Conservation (phyloP, 64 coral and sea anemone genomes). For the Orbicella faveolata region DNA sequence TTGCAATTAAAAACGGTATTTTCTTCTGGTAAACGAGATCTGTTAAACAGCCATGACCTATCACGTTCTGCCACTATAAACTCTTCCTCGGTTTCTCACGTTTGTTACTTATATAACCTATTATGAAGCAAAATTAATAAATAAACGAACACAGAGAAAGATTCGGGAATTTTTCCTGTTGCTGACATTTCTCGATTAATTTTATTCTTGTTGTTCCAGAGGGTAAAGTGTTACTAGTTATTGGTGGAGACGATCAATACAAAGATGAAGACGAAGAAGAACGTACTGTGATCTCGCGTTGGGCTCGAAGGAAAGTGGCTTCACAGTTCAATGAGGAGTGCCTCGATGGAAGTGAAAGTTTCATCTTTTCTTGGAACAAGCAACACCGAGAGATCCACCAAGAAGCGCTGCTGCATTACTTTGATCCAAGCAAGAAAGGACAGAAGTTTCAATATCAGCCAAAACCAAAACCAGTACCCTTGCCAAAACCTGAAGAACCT, state of each 20-base stretch:
- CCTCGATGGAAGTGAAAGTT: slow-evolving; percentile 48
- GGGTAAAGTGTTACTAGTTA: slow-evolving; percentile 64
- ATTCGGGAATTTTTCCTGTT: neutral
- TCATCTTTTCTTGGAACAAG: slow-evolving; percentile 75
- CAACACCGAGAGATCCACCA: slow-evolving; percentile 66
- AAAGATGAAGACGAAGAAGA: slow-evolving; percentile 50
- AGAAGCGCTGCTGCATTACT: slow-evolving; percentile 53
- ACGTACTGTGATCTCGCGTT: slow-evolving; percentile 48
- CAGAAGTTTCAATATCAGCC: slow-evolving; percentile 46
- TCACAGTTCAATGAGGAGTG: slow-evolving; percentile 58
- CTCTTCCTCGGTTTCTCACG: too few species aligned
- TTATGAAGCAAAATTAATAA: too few species aligned
- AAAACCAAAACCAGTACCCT: neutral
- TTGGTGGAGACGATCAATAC: slow-evolving; percentile 77
- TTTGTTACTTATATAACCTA: too few species aligned
- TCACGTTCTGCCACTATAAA: too few species aligned
- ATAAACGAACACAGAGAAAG: neutral
- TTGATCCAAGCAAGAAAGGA: slow-evolving; percentile 42
- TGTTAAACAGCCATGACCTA: too few species aligned
- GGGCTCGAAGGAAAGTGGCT: slow-evolving; percentile 47
- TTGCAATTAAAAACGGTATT: too few species aligned
- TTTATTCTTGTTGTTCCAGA: neutral
- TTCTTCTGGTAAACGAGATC: too few species aligned
- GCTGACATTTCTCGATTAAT: neutral
- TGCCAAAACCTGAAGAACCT: too few species aligned